phyloP scores from a whole-genome alignment of 2,888 invertebrate genomes.

The Barypeithes pellucidus region DNA sequence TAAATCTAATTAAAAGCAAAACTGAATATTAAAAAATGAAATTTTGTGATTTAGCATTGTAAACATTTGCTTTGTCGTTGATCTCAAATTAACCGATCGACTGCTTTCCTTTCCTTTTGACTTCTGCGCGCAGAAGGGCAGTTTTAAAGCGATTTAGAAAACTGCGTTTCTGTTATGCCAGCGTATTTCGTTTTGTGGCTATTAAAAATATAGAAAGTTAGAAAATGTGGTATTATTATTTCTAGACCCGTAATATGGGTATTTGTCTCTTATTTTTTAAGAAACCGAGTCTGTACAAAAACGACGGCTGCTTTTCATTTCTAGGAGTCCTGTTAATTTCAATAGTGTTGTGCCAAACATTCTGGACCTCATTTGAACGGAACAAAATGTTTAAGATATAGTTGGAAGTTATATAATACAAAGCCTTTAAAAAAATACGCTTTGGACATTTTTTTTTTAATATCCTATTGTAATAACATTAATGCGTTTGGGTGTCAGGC shows the following conservation, averaged over 20 bases:
- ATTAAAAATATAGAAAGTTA: constrained; percentile 39
- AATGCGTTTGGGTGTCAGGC: too few species aligned
- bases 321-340: too few species aligned
- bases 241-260: constrained; percentile 21
- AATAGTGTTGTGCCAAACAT: too few species aligned
- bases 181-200: constrained; percentile 38
- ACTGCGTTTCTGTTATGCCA: constrained; percentile 36
- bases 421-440: too few species aligned
- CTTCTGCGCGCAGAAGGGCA: constrained; percentile 20
- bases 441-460: too few species aligned
- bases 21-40: constrained; percentile 51
- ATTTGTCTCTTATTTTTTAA: too few species aligned
- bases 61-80: constrained; percentile 68
- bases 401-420: too few species aligned
- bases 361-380: too few species aligned
- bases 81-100: constrained; percentile 68
- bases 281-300: too few species aligned
- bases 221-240: constrained; percentile 43
- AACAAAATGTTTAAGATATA: too few species aligned
- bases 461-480: too few species aligned
- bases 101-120: constrained; percentile 60
- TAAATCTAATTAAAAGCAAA: constrained; percentile 51
- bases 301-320: too few species aligned
- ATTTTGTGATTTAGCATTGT: constrained; percentile 67
- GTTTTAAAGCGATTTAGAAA: constrained; percentile 22